phyloP scores from a whole-genome alignment of 2,888 invertebrate species.

The Lasioglossum malachurum region DNA sequence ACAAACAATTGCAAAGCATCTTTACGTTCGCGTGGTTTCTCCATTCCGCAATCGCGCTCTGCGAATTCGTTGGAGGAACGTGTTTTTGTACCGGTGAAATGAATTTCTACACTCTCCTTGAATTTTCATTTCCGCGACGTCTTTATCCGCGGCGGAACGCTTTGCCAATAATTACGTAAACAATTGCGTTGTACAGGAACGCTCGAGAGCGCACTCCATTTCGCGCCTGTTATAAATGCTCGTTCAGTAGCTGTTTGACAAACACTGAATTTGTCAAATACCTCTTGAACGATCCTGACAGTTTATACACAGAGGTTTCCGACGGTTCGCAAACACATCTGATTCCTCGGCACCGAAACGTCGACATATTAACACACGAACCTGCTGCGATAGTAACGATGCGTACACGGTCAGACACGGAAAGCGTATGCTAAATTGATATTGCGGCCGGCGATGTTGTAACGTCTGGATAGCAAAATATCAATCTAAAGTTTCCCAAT shows the following conservation, averaged over 20 bases:
- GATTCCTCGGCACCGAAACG: neutral
- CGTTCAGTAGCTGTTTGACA: neutral
- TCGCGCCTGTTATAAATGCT: neutral
- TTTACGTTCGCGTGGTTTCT: neutral
- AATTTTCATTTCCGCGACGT: neutral
- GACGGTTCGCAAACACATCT: neutral
- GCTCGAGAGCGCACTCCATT: neutral
- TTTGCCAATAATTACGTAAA: neutral
- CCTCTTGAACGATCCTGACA: neutral
- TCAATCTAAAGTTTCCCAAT: conserved; percentile 57
- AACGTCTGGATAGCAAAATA: conserved; percentile 47
- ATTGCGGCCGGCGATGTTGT: conserved; percentile 38
- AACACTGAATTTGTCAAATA: neutral
- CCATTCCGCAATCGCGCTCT: no score
- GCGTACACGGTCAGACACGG: conserved; percentile 27
- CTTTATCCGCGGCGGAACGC: neutral
- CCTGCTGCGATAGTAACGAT: conserved; percentile 19
- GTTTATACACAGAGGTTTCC: neutral
- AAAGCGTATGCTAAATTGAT: conserved; percentile 43
- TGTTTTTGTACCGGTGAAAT: neutral
- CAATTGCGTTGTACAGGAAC: neutral
- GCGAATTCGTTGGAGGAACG: neutral
- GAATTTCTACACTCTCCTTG: neutral
- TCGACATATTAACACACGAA: conserved; percentile 23
- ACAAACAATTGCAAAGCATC: neutral